Evolutionary conservation across 2,888 invertebrate genomes (phyloP).

Genomic region (Eilema sororculum): DNA sequence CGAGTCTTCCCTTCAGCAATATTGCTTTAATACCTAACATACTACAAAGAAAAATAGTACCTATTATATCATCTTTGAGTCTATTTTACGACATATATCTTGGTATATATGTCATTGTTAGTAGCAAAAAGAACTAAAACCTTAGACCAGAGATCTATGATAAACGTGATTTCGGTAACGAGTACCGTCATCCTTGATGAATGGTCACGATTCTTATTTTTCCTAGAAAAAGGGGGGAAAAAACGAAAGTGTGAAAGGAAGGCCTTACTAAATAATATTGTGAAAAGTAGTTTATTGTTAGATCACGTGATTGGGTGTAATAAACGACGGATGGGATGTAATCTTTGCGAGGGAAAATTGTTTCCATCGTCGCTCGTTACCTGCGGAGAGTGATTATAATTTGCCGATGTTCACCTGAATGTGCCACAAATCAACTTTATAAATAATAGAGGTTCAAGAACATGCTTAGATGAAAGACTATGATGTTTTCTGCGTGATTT

Average conservation of each 20-base stretch:
- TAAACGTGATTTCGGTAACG: slow-evolving; percentile 86
- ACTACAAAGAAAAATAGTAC: slow-evolving; percentile 55
- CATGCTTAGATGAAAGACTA: slow-evolving; percentile 5
- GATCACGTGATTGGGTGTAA: slow-evolving; percentile 84
- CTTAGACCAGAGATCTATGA: slow-evolving; percentile 86
- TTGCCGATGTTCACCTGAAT: slow-evolving; percentile 49
- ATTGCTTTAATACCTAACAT: slow-evolving; percentile 56
- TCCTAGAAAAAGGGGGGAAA: slow-evolving; percentile 72
- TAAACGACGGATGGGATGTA: slow-evolving; percentile 68
- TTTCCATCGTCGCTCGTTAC: slow-evolving; percentile 73
- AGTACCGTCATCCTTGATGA: slow-evolving; percentile 77
- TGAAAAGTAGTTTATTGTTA: slow-evolving; percentile 84
- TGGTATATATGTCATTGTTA: slow-evolving; percentile 52
- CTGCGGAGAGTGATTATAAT: slow-evolving; percentile 72
- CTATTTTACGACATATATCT: slow-evolving; percentile 30
- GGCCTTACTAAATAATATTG: slow-evolving; percentile 77
- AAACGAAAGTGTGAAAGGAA: slow-evolving; percentile 73
- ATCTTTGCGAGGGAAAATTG: slow-evolving; percentile 77
- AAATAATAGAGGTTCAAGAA: slow-evolving; percentile 19
- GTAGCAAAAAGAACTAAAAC: slow-evolving; percentile 67
- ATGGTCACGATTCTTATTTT: slow-evolving; percentile 79
- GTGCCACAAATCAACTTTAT: slow-evolving; percentile 44
- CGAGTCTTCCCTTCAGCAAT: slow-evolving; percentile 75
- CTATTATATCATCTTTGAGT: slow-evolving; percentile 51
- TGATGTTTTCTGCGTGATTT: background rate